Evolutionary conservation across 2,888 invertebrate species (phyloP), one percentile per base, ranked within the genome.

Genomic region (Leptothorax acervorum): DNA sequence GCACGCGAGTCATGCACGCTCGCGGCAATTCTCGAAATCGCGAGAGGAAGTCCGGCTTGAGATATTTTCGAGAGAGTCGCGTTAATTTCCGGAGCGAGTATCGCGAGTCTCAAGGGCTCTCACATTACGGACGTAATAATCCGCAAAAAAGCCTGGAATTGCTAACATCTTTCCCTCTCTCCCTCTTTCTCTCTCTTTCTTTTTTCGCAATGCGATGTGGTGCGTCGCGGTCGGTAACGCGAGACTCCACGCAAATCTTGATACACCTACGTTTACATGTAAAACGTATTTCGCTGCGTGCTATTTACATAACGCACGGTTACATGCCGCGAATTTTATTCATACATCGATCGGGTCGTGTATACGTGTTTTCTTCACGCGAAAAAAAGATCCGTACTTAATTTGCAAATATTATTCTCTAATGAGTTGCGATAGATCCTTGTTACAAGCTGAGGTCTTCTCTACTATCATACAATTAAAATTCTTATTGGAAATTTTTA

Each of bases 161-260:
- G 86, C 89, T 85, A 84, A 83, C 81, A 70, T 84, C 83, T 85
- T 53, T 81, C 70, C 79, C 57, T 39, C 45, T 28, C 6, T 28
- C 28, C 39, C 8, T 15, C 6, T 53, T 23, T 48, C 39, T 62
- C 15, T 62, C 6, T 48, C 28, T 12, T 42, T 48, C 45, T n/a
- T 57, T 23, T 23, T 23, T 23, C 23, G 23, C 23, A 23, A 23
- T 12, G 48, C 39, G 39, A 23, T 2, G 23, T 35, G 28, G 6
- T 15, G 42, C 87, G 82, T 82, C 75, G 84, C 81, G 86, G 83
- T 53, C 83, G 83, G 92, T 92, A 91, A 92, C 89, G 87, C 91
- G 93, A 91, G 92, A 92, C 90, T 91, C 90, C 91, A 90, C 89
- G 92, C 92, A 93, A 93, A 92, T 93, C 91, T 92, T 90, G 92